These are phyloP conservation scores for Hirundichthys speculiger DNA, from an alignment of 2,113 vertebrate species.

Conservation along the genomic window DNA sequence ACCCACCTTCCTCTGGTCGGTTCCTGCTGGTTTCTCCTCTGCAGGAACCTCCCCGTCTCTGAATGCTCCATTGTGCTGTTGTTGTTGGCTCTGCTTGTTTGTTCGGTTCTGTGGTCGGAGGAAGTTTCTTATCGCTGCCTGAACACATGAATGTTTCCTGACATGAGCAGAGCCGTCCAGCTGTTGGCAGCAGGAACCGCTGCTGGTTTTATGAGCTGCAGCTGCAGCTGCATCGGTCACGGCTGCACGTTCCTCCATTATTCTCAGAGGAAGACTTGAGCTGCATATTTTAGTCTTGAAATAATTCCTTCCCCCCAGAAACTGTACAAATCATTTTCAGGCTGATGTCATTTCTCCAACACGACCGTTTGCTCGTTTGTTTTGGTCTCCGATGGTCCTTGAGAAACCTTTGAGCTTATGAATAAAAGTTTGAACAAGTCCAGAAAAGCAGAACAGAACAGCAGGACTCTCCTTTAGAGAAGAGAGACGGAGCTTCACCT, in stretches of 20 bases:
- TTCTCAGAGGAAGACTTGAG: neutral
- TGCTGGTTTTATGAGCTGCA: slow-evolving; percentile 2
- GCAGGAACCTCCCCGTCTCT: slow-evolving; percentile 16
- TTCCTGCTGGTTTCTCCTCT: slow-evolving; percentile 27
- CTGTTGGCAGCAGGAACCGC: slow-evolving; percentile 5
- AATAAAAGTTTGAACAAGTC: too few species aligned
- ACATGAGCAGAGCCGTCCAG: slow-evolving; percentile 48
- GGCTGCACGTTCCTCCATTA: neutral
- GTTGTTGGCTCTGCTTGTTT: neutral
- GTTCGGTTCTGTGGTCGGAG: slow-evolving; percentile 12
- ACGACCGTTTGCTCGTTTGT: too few species aligned
- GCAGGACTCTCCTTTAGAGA: too few species aligned
- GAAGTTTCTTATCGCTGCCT: slow-evolving; percentile 27
- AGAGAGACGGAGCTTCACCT: too few species aligned
- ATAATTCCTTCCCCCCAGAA: neutral
- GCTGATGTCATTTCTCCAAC: too few species aligned
- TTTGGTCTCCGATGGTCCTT: too few species aligned
- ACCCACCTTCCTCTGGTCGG: too few species aligned
- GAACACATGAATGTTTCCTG: too few species aligned
- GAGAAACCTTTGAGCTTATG: too few species aligned
- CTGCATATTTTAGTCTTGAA: neutral
- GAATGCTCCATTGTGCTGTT: slow-evolving; percentile 23
- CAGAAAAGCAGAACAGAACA: too few species aligned
- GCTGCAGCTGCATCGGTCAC: neutral
- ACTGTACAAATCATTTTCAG: too few species aligned